phyloP scores from a whole-genome alignment of 2,113 vertebrate genomes.

The Pontoporia blainvillei region DNA sequence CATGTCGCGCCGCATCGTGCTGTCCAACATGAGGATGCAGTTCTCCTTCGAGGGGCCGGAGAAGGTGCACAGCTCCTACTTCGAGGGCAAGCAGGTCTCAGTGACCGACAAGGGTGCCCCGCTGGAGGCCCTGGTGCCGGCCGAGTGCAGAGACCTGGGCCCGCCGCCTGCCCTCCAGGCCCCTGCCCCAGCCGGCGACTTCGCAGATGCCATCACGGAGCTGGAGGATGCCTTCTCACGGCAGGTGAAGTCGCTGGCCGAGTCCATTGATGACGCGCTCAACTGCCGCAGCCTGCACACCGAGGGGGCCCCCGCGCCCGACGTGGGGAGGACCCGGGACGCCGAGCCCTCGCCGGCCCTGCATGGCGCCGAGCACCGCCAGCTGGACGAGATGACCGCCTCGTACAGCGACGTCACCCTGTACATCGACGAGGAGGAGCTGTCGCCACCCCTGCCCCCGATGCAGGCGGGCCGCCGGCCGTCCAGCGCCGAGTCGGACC shows the following conservation, averaged over 20 bases:
- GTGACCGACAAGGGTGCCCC: conserved; percentile 89
- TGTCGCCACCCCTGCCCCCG: conserved; percentile 91
- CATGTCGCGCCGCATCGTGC: conserved; percentile 96
- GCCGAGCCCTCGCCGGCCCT: conserved; percentile 83
- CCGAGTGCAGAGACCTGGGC: conserved; percentile 86
- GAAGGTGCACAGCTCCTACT: conserved; percentile 97
- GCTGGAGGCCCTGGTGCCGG: conserved; percentile 85
- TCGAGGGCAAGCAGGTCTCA: conserved; percentile 95
- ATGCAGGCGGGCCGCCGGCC: conserved; percentile 88
- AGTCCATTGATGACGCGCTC: conserved; percentile 96
- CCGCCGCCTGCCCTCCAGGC: conserved; percentile 86
- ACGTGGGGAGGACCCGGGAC: conserved; percentile 81
- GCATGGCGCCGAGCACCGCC: conserved; percentile 85
- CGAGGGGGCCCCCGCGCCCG: conserved; percentile 84
- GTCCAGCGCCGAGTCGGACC: conserved; percentile 89
- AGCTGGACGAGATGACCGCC: conserved; percentile 94
- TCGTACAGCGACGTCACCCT: conserved; percentile 97
- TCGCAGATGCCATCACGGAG: conserved; percentile 94
- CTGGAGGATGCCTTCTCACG: conserved; percentile 97
- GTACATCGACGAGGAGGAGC: conserved; percentile 97
- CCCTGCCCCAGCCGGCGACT: conserved; percentile 87
- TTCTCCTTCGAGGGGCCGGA: conserved; percentile 99
- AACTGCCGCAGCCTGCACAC: conserved; percentile 94
- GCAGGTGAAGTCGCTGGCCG: conserved; percentile 96
- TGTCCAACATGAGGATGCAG: conserved; percentile 99